Evolutionary conservation across 2,113 vertebrate genomes (phyloP).

Genomic region (Podiceps cristatus): DNA sequence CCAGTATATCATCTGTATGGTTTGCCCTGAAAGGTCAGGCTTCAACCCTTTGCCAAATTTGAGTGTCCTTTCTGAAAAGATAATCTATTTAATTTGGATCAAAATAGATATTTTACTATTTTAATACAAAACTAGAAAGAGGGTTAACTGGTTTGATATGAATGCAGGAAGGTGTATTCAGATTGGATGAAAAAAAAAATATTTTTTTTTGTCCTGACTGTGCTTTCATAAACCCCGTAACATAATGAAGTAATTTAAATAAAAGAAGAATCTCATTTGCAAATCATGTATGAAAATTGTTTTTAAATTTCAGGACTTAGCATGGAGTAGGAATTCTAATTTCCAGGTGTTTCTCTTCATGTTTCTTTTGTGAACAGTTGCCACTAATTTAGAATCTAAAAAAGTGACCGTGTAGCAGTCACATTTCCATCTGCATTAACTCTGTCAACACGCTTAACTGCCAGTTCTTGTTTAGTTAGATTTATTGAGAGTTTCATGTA

Average conservation of each 20-base stretch:
- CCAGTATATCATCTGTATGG: neutral
- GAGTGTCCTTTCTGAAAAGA: neutral
- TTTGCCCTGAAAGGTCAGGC: neutral
- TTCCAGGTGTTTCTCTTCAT: neutral
- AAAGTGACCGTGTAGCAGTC: neutral
- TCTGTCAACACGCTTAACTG: neutral
- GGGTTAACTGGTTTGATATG: neutral
- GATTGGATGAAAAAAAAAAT: neutral
- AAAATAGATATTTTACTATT: neutral
- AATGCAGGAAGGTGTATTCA: neutral
- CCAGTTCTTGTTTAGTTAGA: neutral
- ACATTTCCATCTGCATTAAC: neutral
- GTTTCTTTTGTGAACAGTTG: neutral
- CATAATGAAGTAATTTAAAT: neutral
- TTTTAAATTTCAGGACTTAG: neutral
- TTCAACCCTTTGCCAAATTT: neutral
- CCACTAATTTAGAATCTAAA: neutral
- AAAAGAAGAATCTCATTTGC: neutral
- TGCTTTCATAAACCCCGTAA: neutral
- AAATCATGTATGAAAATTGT: neutral
- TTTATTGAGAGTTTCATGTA: neutral
- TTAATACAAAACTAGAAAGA: neutral
- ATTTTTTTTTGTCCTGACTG: neutral
- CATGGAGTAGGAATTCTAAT: neutral
- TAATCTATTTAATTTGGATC: neutral